Evolutionary conservation across 2,797 vertebrate species (phyloP), one percentile per base, ranked within the genome.

Genomic region (Botia kubotai): DNA sequence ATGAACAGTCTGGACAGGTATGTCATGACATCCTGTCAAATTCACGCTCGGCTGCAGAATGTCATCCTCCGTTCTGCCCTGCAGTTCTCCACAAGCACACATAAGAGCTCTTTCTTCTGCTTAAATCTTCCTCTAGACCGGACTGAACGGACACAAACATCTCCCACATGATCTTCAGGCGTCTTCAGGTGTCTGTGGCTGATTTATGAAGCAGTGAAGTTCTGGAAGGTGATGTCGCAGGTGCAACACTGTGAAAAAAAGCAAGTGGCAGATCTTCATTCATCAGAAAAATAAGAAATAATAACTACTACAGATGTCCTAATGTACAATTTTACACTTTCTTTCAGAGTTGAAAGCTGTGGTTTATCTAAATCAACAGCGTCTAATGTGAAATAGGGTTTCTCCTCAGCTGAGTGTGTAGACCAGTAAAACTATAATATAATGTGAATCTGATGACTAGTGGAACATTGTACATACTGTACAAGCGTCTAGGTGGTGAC

Each of bases 21-120:
- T 66, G 46, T 70, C 43, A 80, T 60, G 71, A 60, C 39, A 43
- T 43, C 6, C 66, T 78, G 84, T 81, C 65, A 78, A 81, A 81
- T 66, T 85, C 17, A 80, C 81, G 78, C 78, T 48, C 29, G 4
- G 12, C 10, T 78, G 78, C 70, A 46, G 65, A 81, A 83, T 83
- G 71, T 26, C 65, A 26, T 65, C 21, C 21, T 71, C 21, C 46
- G 23, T 53, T 26, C 21, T 71, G 55, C 63, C 75, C 50, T n/a
- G 33, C 16, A 10, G 11, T 4, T n/a, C 33, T 36, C 4, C 36
- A 39, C 4, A 39, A 82, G 33, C 29, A 33, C 33, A 57, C 75
- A 69, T 62, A 76, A 46, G 46, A 74, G 16, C 5, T 29, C 0
- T 46, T 68, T 69, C 23, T 57, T 33, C 80, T 79, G 48, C 52